phyloP scores from a whole-genome alignment of 2,113 vertebrate genomes.

The Gymnocephalus cernua region DNA sequence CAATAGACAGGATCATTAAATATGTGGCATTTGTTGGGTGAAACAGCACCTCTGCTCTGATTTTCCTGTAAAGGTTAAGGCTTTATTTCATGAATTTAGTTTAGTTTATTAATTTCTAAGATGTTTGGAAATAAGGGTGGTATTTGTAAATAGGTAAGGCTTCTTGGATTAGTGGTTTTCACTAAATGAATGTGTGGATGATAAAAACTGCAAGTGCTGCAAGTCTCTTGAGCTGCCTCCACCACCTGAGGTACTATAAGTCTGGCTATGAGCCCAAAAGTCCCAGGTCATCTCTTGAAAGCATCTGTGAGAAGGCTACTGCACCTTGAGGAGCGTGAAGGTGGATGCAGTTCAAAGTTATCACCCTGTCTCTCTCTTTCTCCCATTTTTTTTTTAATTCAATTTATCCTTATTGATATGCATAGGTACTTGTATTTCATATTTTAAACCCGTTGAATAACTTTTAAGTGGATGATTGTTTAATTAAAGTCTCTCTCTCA shows the following conservation, averaged over 20 bases:
- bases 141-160: too few relatives aligned
- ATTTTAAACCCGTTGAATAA: constrained; percentile 54
- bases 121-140: neutral
- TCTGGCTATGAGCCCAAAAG: constrained; percentile 13
- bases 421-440: neutral
- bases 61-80: neutral
- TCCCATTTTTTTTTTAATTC: neutral
- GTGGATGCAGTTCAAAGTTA: constrained; percentile 12
- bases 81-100: neutral
- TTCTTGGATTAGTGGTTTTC: constrained; percentile 14
- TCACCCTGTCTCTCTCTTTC: neutral
- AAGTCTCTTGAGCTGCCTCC: constrained; percentile 19
- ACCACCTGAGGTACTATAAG: constrained; percentile 26
- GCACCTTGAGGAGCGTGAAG: neutral
- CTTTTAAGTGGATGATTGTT: constrained; percentile 58
- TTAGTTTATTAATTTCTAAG: neutral
- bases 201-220: constrained; percentile 17
- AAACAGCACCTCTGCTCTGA: neutral
- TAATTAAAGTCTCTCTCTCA: constrained; percentile 37
- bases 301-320: constrained; percentile 14
- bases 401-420: neutral
- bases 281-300: constrained; percentile 34
- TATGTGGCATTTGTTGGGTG: neutral
- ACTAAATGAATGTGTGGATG: constrained; percentile 19
- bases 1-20: too few relatives aligned